A percentile compares a stretch with the other conserved stretches of the same genome.
Evolutionary conservation across 2,797 vertebrate genomes (phyloP).

Genomic region (Cirrhinus mrigala): DNA sequence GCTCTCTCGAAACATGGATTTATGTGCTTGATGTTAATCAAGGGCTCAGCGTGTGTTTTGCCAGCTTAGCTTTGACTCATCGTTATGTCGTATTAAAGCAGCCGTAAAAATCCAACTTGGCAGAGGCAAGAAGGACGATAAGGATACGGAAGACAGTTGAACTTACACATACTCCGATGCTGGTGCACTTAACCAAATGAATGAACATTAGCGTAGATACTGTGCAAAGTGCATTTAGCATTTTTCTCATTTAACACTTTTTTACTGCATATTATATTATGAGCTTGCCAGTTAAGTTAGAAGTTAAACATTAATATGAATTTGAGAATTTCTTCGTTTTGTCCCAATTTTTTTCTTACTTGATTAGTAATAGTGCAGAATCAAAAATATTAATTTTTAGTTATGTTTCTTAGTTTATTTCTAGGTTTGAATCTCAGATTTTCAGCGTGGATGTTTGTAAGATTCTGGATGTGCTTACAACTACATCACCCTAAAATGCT

Average conservation of each 20-base stretch:
- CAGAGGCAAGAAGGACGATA: not conserved
- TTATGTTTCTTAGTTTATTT: not conserved
- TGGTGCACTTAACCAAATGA: slow-evolving; percentile 8
- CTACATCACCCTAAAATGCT: not conserved
- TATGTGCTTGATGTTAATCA: slow-evolving; percentile 62
- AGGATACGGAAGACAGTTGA: not conserved
- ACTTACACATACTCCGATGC: not conserved
- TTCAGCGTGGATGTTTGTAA: not conserved
- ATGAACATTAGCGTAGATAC: not conserved
- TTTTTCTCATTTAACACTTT: slow-evolving; percentile 1
- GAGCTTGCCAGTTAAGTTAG: not conserved
- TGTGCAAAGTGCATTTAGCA: not conserved
- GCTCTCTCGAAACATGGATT: slow-evolving; percentile 56
- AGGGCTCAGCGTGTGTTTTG: slow-evolving; percentile 56
- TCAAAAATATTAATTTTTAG: not conserved
- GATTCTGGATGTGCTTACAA: not conserved
- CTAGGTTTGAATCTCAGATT: not conserved
- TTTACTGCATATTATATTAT: not conserved
- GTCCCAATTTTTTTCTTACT: not conserved
- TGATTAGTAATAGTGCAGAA: not conserved
- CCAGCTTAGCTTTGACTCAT: slow-evolving; percentile 50
- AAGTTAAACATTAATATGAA: not conserved
- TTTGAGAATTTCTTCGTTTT: not conserved
- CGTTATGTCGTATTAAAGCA: slow-evolving; percentile 37
- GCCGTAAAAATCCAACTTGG: slow-evolving; percentile 42